These are phyloP conservation scores for Gymnodraco acuticeps DNA, from an alignment of 2,797 vertebrate genomes.

Conservation along the genomic window DNA sequence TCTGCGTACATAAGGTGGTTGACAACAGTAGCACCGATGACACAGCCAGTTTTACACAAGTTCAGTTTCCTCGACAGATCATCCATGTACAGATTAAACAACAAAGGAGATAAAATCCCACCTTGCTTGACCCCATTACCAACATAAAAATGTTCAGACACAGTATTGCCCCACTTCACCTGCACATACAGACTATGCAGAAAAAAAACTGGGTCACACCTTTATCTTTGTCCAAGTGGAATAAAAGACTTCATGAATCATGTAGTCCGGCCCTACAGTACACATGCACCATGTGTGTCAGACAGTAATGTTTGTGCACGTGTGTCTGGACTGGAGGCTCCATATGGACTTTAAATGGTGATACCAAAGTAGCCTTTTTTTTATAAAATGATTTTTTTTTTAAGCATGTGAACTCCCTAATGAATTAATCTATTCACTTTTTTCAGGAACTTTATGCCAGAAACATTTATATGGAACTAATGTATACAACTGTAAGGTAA, in stretches of 20 bases:
- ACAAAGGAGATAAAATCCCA: too few relatives aligned
- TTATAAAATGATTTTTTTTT: neutral
- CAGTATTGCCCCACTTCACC: too few relatives aligned
- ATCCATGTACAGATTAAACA: too few relatives aligned
- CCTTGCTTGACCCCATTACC: too few relatives aligned
- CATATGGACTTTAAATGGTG: too few relatives aligned
- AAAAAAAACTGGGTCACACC: conserved; percentile 67
- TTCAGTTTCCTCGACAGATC: too few relatives aligned
- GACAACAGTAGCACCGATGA: too few relatives aligned
- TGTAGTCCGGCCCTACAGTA: conserved; percentile 47
- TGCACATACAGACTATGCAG: conserved; percentile 5
- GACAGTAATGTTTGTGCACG: conserved; percentile 28
- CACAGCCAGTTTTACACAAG: too few relatives aligned
- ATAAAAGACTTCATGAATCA: conserved; percentile 71
- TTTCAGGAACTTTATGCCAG: neutral
- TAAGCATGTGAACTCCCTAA: conserved; percentile 1
- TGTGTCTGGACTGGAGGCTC: conserved; percentile 40
- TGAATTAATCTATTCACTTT: neutral
- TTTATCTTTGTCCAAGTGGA: conserved; percentile 56
- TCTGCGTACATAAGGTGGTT: too few relatives aligned
- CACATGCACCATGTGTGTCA: conserved; percentile 30
- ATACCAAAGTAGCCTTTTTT: conserved; percentile 1
- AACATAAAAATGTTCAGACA: too few relatives aligned
- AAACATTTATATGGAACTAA: neutral
- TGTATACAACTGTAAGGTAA: neutral